Conservation (phyloP, 1,140 invertebrate species). For the Lamellibrachia luymesi region DNA sequence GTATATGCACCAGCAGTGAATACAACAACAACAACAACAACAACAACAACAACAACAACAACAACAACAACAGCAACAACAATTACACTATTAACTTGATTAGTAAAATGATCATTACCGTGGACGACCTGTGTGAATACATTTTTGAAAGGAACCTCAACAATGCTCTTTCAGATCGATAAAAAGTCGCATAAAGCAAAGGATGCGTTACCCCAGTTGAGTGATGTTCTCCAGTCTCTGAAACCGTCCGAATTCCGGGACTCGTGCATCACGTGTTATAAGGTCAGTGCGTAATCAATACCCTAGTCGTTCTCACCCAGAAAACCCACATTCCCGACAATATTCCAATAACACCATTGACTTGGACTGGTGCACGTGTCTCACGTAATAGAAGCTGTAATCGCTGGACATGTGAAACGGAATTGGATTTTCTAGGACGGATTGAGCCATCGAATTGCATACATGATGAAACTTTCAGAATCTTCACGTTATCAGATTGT, state of each 20-base stretch:
- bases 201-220: slow-evolving; percentile 60
- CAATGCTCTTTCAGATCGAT: slow-evolving; percentile 59
- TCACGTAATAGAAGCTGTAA: background rate
- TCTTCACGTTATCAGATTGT: background rate
- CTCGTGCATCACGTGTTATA: slow-evolving; percentile 63
- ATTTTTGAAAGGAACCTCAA: slow-evolving; percentile 15
- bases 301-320: background rate
- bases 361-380: background rate
- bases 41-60: background rate
- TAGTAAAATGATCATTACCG: background rate
- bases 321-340: background rate
- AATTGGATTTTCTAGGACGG: background rate
- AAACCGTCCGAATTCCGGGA: slow-evolving; percentile 64
- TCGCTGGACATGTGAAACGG: background rate
- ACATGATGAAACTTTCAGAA: background rate
- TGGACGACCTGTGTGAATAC: background rate
- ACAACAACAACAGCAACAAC: background rate
- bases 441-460: background rate
- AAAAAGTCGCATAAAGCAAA: slow-evolving; percentile 57
- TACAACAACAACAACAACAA: background rate
- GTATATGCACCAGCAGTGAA: background rate
- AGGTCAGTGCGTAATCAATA: slow-evolving; percentile 47
- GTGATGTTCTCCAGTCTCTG: slow-evolving; percentile 61
- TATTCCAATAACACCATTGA: background rate
- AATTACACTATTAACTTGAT: background rate